A percentile compares a stretch with the other conserved stretches of the same genome.
These are phyloP conservation scores for Ictalurus punctatus DNA, from an alignment of 2,113 vertebrate genomes.

Conservation along the genomic window DNA sequence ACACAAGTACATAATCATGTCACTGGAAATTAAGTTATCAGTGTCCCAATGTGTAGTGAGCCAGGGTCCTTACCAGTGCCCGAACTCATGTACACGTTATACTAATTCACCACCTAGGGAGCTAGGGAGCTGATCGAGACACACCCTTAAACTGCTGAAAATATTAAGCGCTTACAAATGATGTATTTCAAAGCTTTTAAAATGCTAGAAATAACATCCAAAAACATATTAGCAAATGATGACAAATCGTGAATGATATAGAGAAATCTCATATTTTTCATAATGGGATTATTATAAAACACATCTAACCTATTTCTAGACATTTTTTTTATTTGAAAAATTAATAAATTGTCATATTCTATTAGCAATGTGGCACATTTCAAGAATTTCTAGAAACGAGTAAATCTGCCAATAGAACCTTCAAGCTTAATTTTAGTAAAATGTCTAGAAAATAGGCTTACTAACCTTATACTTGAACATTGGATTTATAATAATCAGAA, in stretches of 20 bases:
- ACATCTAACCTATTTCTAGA: neutral
- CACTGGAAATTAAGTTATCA: no score
- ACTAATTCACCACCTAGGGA: no score
- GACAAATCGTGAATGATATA: neutral
- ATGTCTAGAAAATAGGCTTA: neutral
- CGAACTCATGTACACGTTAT: no score
- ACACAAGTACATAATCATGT: no score
- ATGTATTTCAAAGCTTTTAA: neutral
- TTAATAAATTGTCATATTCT: neutral
- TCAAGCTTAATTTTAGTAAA: neutral
- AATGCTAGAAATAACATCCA: neutral
- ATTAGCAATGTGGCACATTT: neutral
- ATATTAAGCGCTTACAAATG: neutral
- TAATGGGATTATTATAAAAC: neutral
- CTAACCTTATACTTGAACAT: no score
- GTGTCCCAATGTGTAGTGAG: no score
- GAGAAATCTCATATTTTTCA: neutral
- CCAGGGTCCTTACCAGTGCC: no score
- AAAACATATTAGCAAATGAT: neutral
- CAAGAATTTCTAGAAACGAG: neutral
- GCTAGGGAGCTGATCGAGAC: no score
- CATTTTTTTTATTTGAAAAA: neutral
- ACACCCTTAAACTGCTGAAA: no score
- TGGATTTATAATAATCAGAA: neutral
- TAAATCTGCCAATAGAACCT: neutral